Conservation (phyloP, 2,113 vertebrate species). For the Alethe castanea region DNA sequence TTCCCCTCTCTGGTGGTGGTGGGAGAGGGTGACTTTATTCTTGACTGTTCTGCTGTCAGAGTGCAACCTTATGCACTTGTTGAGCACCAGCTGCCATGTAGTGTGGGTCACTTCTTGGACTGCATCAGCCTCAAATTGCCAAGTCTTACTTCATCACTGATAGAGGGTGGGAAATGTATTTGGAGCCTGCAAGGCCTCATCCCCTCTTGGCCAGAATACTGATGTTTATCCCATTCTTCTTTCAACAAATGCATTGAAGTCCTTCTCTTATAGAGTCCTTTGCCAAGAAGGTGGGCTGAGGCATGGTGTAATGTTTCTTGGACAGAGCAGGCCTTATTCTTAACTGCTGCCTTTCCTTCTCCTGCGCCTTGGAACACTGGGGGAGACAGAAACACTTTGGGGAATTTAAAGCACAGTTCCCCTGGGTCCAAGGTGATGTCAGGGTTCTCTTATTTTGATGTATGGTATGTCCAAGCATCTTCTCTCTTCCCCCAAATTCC, state of each 20-base stretch:
- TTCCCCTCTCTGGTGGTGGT: not conserved
- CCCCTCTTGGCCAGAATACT: not conserved
- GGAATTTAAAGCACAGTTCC: not conserved
- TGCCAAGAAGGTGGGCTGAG: constrained; percentile 1
- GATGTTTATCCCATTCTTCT: not conserved
- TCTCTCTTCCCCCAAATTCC: not conserved
- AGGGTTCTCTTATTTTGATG: not conserved
- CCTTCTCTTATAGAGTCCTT: not conserved
- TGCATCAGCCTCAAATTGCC: not conserved
- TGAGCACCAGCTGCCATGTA: not conserved
- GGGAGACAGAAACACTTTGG: not conserved
- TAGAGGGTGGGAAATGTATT: not conserved
- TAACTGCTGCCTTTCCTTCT: not conserved
- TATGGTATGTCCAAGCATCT: not conserved
- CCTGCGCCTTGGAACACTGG: rapidly evolving
- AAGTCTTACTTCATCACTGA: not conserved
- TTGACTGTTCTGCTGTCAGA: not conserved
- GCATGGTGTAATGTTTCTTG: not conserved
- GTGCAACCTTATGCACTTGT: not conserved
- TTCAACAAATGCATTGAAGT: not conserved
- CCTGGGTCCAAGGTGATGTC: not conserved
- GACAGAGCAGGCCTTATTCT: not conserved
- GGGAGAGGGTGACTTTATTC: not conserved
- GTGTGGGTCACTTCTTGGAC: not conserved
- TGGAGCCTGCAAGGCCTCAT: not conserved